These are phyloP conservation scores for Ceyx cyanopectus DNA, from an alignment of 2,113 vertebrate species.

Conservation along the genomic window DNA sequence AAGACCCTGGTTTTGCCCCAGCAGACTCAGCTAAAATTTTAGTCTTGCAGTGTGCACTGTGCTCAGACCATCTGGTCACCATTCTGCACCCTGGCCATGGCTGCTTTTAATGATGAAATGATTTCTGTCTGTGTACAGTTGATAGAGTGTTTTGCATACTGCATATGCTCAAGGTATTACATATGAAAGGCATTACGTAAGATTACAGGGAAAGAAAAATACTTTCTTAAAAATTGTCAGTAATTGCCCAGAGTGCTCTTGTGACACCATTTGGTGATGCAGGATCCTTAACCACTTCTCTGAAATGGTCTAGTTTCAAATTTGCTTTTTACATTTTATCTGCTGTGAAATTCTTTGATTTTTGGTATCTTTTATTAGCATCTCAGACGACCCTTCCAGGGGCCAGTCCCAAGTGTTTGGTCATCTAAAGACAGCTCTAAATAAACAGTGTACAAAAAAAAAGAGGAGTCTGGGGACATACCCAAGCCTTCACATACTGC, in stretches of 20 bases:
- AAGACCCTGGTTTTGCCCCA: constrained; percentile 8
- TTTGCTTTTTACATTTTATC: constrained; percentile 10
- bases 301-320: not conserved
- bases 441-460: not conserved
- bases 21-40: not conserved
- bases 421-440: not conserved
- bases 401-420: not conserved
- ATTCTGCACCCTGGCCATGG: constrained; percentile 34
- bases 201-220: constrained; percentile 67
- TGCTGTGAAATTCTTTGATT: not conserved
- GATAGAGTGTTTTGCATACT: constrained; percentile 47
- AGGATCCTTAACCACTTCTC: not conserved
- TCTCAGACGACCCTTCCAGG: not conserved
- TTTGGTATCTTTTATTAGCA: not conserved
- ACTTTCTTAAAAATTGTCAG: constrained; percentile 36
- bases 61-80: constrained; percentile 68
- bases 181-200: constrained; percentile 70
- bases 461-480: not conserved
- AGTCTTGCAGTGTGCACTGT: not conserved
- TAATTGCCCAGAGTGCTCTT: constrained; percentile 57
- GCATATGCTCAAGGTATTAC: constrained; percentile 39
- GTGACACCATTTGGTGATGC: constrained; percentile 55
- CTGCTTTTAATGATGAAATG: constrained; percentile 47
- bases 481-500: not conserved
- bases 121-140: constrained; percentile 59